phyloP scores from a whole-genome alignment of 2,113 vertebrate genomes.

The Sturnus vulgaris region DNA sequence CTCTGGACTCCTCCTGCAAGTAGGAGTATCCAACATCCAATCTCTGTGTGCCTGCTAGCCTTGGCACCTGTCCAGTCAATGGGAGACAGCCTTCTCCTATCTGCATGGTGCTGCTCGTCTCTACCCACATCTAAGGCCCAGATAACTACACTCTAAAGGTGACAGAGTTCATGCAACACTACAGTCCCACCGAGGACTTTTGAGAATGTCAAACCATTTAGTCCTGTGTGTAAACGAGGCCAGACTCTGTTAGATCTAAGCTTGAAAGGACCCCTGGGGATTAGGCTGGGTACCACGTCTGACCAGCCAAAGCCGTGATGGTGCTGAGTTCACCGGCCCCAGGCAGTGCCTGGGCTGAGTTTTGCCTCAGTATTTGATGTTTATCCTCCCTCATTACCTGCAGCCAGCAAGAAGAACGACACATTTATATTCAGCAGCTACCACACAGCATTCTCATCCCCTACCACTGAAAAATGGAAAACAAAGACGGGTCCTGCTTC shows the following conservation, averaged over 20 bases:
- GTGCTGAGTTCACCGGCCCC: neutral
- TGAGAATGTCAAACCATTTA: neutral
- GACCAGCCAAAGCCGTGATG: neutral
- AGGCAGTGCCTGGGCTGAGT: rapidly evolving
- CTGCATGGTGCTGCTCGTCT: neutral
- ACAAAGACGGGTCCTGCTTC: neutral
- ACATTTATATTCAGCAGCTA: neutral
- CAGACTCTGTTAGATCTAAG: neutral
- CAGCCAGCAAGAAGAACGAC: neutral
- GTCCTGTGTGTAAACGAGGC: rapidly evolving
- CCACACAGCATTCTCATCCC: rapidly evolving
- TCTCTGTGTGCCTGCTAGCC: neutral
- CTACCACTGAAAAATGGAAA: neutral
- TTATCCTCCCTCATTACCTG: neutral
- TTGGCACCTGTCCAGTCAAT: neutral
- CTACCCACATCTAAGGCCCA: neutral
- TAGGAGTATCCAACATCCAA: neutral
- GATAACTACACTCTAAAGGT: neutral
- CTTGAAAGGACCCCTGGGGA: neutral
- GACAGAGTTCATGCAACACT: neutral
- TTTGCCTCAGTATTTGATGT: neutral
- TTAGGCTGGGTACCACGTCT: neutral
- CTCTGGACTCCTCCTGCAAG: neutral
- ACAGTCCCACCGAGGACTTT: neutral
- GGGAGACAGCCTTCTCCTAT: neutral